Percentiles rank a stretch among this genome's conserved stretches.
phyloP scores from a whole-genome alignment of 2,113 vertebrate species.

The Xyrauchen texanus region DNA sequence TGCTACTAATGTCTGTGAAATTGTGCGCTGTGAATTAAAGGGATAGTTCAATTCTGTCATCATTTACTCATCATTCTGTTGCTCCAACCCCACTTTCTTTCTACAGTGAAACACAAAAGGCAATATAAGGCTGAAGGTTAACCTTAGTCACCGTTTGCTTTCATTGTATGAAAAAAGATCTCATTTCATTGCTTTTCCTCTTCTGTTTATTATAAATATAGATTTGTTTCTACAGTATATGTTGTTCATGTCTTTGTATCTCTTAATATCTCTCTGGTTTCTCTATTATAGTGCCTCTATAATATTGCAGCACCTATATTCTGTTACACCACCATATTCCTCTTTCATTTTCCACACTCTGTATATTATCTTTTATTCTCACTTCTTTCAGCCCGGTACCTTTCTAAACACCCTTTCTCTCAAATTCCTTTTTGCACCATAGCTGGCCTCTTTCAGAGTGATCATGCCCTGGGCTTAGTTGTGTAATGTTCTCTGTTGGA shows the following conservation, averaged over 20 bases:
- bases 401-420: neutral
- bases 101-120: neutral
- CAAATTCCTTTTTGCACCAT: neutral
- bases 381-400: neutral
- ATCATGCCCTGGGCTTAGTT: constrained; percentile 20
- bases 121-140: too few relatives aligned
- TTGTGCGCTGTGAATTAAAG: constrained; percentile 5
- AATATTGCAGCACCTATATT: neutral
- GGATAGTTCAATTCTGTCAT: too few relatives aligned
- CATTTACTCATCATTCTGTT: too few relatives aligned
- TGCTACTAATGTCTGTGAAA: constrained; percentile 13
- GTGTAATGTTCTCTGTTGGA: constrained; percentile 36
- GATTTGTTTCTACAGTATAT: neutral
- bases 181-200: too few relatives aligned
- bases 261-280: neutral
- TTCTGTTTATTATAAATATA: too few relatives aligned
- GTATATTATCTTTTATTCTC: neutral
- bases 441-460: neutral
- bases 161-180: too few relatives aligned
- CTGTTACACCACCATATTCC: neutral
- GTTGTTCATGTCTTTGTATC: neutral
- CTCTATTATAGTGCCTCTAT: neutral
- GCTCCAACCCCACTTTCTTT: neutral
- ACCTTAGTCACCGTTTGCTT: too few relatives aligned
- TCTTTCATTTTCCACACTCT: neutral